Evolutionary conservation across 2,888 invertebrate species (phyloP), one percentile per base, ranked within the genome.

Genomic region (Myopa testacea): DNA sequence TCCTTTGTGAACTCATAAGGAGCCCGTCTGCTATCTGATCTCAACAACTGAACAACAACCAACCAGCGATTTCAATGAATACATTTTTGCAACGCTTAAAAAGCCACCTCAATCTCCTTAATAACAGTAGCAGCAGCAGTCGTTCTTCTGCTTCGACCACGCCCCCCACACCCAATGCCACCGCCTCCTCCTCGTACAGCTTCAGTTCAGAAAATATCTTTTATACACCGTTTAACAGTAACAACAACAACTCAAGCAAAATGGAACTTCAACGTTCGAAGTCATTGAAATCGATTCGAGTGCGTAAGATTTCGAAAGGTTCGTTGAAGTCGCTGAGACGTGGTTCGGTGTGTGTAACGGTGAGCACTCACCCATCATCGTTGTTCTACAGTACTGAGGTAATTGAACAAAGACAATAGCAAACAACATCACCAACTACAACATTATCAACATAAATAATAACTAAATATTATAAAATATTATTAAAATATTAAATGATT

Each of bases 181-280:
- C 65, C 26, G 16, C 26, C 65, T 65, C 34, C 38, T 34, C 34
- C 38, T 8, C 14, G 65, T 16, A 5, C 38, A 65, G 38, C 62
- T n/a, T 19, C 55, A 37, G 45, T 10, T 45, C 45, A 10, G 45
- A 45, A 45, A 45, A 45, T 10, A 45, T 45, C 45, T 1, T 45
- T 45, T 45, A 45, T 45, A 45, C 45, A 10, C 3, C 45, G 45
- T 45, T 45, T 10, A 45, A 45, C 45, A 45, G 45, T 14, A 78
- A 19, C 63, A 52, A 34, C n/a, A 62, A 12, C 78, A 72, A 62
- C 74, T 81, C 78, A 78, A 83, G 76, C 26, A 62, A 8, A 62
- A 85, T 85, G 86, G 86, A 86, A 81, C 80, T 85, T 79, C 82
- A 85, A 79, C 84, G 85, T 37, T 82, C 86, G 40, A 84, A 83